Evolutionary conservation across 2,888 invertebrate genomes (phyloP).

Genomic region (Tenthredo amoena): DNA sequence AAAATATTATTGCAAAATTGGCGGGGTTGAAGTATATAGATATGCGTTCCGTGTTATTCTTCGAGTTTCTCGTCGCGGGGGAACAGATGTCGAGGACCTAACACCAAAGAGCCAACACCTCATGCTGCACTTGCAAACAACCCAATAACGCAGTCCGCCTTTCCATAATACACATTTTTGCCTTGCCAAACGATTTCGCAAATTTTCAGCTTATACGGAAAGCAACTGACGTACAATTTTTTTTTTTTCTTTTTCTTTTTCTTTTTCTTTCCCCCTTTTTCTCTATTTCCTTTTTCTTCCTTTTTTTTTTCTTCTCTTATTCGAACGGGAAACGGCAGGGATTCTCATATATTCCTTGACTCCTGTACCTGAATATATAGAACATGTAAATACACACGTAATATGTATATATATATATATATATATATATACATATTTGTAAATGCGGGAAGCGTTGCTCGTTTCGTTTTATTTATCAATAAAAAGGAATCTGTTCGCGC

Average conservation of each 20-base stretch:
- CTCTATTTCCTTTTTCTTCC: background rate
- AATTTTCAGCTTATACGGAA: background rate
- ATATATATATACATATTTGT: background rate
- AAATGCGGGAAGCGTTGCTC: conserved; percentile 13
- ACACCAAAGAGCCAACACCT: conserved; percentile 52
- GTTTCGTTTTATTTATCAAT: conserved; percentile 40
- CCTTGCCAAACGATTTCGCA: conserved; percentile 4
- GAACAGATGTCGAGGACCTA: conserved; percentile 50
- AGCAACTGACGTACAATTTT: background rate
- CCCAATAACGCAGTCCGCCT: conserved; percentile 17
- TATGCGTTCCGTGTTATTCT: conserved; percentile 57
- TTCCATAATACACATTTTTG: conserved; percentile 8
- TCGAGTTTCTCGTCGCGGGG: conserved; percentile 51
- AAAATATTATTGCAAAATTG: conserved; percentile 61
- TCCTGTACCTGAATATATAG: conserved; percentile 1
- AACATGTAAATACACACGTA: conserved; percentile 9
- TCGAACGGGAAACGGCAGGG: conserved; percentile 10
- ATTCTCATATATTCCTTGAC: background rate
- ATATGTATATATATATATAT: background rate
- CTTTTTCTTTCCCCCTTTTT: too few species aligned
- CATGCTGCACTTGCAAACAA: conserved; percentile 45
- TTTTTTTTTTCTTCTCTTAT: background rate
- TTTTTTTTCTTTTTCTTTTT: background rate
- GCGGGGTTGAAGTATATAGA: background rate
- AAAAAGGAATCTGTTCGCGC: conserved; percentile 14